These are phyloP conservation scores for Caenorhabditis wallacei DNA, from an alignment of 2,888 invertebrate species.

Conservation along the genomic window DNA sequence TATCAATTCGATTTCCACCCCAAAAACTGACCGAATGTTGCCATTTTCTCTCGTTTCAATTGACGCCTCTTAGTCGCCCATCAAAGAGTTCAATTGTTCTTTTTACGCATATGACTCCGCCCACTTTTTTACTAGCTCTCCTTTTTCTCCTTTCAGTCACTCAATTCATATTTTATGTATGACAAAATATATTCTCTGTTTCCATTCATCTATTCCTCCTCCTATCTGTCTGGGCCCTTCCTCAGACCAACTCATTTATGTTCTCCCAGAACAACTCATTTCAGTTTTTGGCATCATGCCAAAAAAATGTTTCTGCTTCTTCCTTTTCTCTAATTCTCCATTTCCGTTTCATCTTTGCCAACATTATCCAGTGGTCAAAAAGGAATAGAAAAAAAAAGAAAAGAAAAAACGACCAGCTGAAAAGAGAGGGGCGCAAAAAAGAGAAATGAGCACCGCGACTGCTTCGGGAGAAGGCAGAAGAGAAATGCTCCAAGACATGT, in stretches of 20 bases:
- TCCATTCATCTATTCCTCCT: not conserved
- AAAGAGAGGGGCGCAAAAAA: constrained; percentile 17
- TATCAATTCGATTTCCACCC: constrained; percentile 10
- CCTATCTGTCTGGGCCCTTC: not conserved
- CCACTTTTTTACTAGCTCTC: constrained; percentile 20
- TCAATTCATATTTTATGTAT: constrained; percentile 60
- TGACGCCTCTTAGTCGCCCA: constrained; percentile 27
- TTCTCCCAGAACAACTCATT: not conserved
- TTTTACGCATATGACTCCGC: constrained; percentile 7
- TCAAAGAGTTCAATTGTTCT: constrained; percentile 56
- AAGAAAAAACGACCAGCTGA: constrained; percentile 38
- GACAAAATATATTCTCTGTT: constrained; percentile 45
- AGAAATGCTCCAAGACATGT: constrained; percentile 50
- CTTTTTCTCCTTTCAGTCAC: constrained; percentile 6
- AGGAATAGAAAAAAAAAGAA: constrained; percentile 10
- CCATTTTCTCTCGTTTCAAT: constrained; percentile 9
- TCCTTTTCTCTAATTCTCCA: constrained; percentile 24
- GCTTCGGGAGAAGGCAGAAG: constrained; percentile 2
- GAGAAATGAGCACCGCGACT: constrained; percentile 44
- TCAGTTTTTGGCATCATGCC: constrained; percentile 35
- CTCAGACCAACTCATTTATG: not conserved
- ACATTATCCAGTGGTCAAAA: constrained; percentile 34
- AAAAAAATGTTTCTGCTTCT: constrained; percentile 27
- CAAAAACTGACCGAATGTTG: constrained; percentile 37
- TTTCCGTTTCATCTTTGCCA: constrained; percentile 7